Evolutionary conservation across 2,888 invertebrate species (phyloP).

Genomic region (Dimorphilus gyrociliatus): DNA sequence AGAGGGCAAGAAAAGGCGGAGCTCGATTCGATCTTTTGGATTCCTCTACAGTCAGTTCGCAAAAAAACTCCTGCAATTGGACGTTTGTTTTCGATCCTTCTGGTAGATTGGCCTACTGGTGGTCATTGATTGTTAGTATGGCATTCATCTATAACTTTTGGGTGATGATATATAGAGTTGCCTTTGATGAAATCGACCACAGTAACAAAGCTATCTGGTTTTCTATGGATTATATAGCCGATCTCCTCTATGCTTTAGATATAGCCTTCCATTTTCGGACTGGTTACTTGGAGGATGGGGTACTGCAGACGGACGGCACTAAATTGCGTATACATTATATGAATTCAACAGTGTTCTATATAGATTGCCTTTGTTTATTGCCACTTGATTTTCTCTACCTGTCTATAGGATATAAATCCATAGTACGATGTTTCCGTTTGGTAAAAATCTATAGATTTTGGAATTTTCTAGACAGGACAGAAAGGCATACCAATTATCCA

Average conservation of each 20-base stretch:
- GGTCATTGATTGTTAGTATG: slow-evolving; percentile 35
- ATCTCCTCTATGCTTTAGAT: slow-evolving; percentile 85
- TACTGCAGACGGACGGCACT: slow-evolving; percentile 80
- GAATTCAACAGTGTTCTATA: slow-evolving; percentile 93
- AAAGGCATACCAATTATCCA: slow-evolving; percentile 95
- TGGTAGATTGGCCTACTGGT: slow-evolving; percentile 53
- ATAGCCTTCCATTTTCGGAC: slow-evolving; percentile 93
- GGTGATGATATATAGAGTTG: slow-evolving; percentile 49
- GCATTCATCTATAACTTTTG: slow-evolving; percentile 36
- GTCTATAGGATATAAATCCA: slow-evolving; percentile 83
- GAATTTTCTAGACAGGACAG: slow-evolving; percentile 95
- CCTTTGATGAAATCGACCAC: slow-evolving; percentile 80
- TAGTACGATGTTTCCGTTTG: slow-evolving; percentile 80
- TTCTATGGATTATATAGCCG: slow-evolving; percentile 86
- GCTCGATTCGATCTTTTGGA: slow-evolving; percentile 1
- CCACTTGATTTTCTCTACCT: slow-evolving; percentile 94
- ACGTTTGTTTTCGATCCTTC: slow-evolving; percentile 97
- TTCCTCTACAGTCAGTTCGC: slow-evolving; percentile 38
- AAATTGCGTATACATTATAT: slow-evolving; percentile 90
- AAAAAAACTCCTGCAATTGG: slow-evolving; percentile 47
- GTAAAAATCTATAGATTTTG: slow-evolving; percentile 95
- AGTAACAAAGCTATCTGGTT: slow-evolving; percentile 86
- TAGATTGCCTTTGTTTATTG: slow-evolving; percentile 90
- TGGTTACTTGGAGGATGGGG: slow-evolving; percentile 91
- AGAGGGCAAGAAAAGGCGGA: slow-evolving; percentile 13